phyloP scores from a whole-genome alignment of 2,113 vertebrate genomes.

The Anolis sagrei region DNA sequence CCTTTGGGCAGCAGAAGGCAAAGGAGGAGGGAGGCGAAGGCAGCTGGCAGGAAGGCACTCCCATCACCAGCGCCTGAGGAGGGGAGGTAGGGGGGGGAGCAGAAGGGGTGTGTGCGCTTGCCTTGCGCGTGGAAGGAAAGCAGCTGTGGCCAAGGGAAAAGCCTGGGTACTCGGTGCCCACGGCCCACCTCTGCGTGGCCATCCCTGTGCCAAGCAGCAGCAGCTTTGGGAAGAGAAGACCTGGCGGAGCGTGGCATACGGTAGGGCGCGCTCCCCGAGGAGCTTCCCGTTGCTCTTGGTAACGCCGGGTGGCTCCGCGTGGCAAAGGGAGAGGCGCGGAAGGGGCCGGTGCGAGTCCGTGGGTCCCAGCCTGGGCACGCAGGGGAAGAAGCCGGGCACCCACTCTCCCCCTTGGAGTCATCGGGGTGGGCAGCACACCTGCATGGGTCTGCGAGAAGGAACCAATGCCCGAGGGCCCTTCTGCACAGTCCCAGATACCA shows the following conservation, averaged over 20 bases:
- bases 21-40: background rate
- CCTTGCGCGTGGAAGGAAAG: background rate
- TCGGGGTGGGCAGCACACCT: background rate
- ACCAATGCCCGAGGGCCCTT: too few relatives aligned
- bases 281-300: conserved; percentile 33
- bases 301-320: conserved; percentile 10
- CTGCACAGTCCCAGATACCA: too few relatives aligned
- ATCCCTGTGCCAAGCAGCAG: background rate
- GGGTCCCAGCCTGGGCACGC: too few relatives aligned
- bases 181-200: background rate
- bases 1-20: background rate
- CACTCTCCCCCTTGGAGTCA: too few relatives aligned
- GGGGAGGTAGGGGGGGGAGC: too few relatives aligned
- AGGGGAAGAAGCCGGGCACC: too few relatives aligned
- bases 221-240: background rate
- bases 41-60: background rate
- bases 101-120: background rate
- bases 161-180: background rate
- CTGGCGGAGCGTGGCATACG: background rate
- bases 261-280: conserved; percentile 5
- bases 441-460: too few relatives aligned
- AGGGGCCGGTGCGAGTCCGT: too few relatives aligned
- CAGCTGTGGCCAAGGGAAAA: background rate
- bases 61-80: background rate
- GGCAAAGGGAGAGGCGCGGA: background rate